Evolutionary conservation across 2,797 vertebrate genomes (phyloP).

Genomic region (Luscinia megarhynchos): DNA sequence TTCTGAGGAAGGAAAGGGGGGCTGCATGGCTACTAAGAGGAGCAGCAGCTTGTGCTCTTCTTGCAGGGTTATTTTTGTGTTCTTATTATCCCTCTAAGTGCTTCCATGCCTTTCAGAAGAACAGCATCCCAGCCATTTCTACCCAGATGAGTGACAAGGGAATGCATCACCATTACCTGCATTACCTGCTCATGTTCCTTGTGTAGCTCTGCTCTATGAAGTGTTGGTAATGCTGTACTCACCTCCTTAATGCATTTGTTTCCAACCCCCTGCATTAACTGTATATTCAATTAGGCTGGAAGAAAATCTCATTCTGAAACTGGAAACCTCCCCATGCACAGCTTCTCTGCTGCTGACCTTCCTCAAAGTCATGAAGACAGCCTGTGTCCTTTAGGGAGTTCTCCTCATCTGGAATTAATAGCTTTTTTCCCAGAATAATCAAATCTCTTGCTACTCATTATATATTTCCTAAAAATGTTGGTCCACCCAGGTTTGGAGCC

Average conservation of each 20-base stretch:
- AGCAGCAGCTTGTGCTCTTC: not conserved
- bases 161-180: conserved; percentile 20
- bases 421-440: not conserved
- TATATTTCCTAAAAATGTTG: not conserved
- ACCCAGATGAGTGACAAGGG: not conserved
- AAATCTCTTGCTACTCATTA: not conserved
- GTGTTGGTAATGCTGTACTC: conserved; percentile 5
- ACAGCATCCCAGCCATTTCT: not conserved
- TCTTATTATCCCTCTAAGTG: not conserved
- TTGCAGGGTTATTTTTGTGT: not conserved
- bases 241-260: conserved; percentile 2
- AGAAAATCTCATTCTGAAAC: conserved; percentile 36
- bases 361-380: conserved; percentile 27
- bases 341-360: conserved; percentile 19
- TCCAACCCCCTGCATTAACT: not conserved
- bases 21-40: not conserved
- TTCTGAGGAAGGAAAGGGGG: not conserved
- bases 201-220: conserved; percentile 1
- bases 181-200: conserved; percentile 6
- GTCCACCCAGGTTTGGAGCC: not conserved
- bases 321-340: not conserved
- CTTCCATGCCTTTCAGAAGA: not conserved
- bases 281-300: conserved; percentile 6
- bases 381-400: not conserved
- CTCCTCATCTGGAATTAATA: conserved; percentile 27